Base-by-base conservation (phyloP, 1,140 invertebrate species). In the Pseudomyrmex flavicornis region DNA sequence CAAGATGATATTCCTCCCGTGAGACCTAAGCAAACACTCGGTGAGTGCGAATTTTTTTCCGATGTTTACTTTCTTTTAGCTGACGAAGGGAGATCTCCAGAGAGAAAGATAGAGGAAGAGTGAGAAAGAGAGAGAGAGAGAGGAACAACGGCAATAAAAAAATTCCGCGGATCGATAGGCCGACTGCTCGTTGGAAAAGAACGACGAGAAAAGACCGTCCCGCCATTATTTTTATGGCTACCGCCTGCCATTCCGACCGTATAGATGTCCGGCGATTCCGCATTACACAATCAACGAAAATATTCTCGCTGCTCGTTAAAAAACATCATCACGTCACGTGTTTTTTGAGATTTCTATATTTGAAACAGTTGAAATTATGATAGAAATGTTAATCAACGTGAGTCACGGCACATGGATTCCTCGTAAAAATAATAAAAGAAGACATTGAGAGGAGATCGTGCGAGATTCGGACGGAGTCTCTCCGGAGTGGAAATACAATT, bases 111-210 rank as follows among this genome's bases (percentile, higher is more conserved):
- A 35, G 35, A 35, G 35, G 7, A 7, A 35, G 35, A 4, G 4
- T 1, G 26, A 35, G 4, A 35, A 35, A 35, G 35, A 35, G 35
- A 35, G 7, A 35, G 5, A 15, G 20, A 44, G 75, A 26, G 50
- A 79, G 20, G 65, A 35, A 76, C 66, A 79, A 46, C 2, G 66
- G 66, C 54, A 80, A 72, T 80, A 72, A 72, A 80, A 80, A 80
- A 72, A 80, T 80, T 80, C 44, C 54, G n/a, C 12, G 46, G 76
- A 80, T 80, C 76, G 76, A 80, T 80, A 70, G 54, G 76, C 66
- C 56, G 76, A 80, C 59, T 50, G 66, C 66, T 59, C 54, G 76
- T 48, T 59, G 66, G 50, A 70, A 35, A 48, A 20, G 54, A 1
- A 72, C 54, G 46, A 26, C n/a, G 66, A 80, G 44, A 72, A 22